phyloP scores from a whole-genome alignment of 2,888 invertebrate species.

The Phlogophora meticulosa region DNA sequence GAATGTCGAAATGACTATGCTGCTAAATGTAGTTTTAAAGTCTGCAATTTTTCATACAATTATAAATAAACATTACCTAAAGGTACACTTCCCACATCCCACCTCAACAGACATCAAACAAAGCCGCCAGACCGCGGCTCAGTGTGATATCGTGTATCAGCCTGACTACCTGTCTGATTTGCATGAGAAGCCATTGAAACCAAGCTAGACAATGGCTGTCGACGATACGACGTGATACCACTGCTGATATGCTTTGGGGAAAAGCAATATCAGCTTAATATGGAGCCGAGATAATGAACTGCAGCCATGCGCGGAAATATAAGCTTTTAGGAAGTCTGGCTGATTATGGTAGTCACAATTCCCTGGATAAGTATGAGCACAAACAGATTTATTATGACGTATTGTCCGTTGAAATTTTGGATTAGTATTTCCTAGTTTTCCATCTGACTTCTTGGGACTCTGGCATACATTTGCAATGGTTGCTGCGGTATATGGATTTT shows the following conservation, averaged over 20 bases:
- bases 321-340: constrained; percentile 2
- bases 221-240: constrained; percentile 34
- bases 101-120: constrained; percentile 27
- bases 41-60: too few species aligned
- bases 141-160: constrained; percentile 24
- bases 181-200: constrained; percentile 46
- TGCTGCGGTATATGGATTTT: not conserved
- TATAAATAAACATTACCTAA: too few species aligned
- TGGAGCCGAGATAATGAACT: not conserved
- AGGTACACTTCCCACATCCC: not conserved
- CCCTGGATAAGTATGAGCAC: too few species aligned
- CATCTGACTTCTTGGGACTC: too few species aligned
- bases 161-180: constrained; percentile 26
- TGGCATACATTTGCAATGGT: too few species aligned
- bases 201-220: constrained; percentile 35
- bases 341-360: not conserved
- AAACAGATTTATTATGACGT: too few species aligned
- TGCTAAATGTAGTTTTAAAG: too few species aligned
- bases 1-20: too few species aligned
- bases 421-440: too few species aligned
- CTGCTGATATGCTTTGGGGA: constrained; percentile 20
- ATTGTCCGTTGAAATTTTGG: too few species aligned
- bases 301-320: not conserved
- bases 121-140: constrained; percentile 23
- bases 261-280: not conserved